Conservation (phyloP, 1,140 invertebrate species). For the Plectus sambesii region DNA sequence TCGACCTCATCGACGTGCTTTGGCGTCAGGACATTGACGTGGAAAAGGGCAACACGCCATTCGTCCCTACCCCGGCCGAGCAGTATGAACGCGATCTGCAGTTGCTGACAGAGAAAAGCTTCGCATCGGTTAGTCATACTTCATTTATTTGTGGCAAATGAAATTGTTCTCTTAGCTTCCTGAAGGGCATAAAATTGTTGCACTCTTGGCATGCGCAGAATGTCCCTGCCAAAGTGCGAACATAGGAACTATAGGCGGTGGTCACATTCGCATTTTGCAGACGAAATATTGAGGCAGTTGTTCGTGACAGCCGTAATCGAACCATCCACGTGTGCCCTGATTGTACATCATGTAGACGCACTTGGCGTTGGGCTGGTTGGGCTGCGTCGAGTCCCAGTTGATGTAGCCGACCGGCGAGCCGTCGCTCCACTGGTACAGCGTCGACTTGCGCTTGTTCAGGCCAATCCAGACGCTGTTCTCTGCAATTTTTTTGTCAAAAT, state of each 20-base stretch:
- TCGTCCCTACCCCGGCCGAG: constrained; percentile 8
- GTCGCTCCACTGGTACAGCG: constrained; percentile 34
- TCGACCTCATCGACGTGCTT: constrained; percentile 39
- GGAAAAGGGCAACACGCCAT: constrained; percentile 28
- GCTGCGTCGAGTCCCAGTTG: constrained; percentile 40
- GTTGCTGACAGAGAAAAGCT: constrained; percentile 36
- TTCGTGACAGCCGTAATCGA: constrained; percentile 33
- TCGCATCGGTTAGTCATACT: constrained; percentile 24
- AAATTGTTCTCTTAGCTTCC: too few species aligned
- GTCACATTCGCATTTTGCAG: constrained; percentile 26
- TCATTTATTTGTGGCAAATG: constrained; percentile 17
- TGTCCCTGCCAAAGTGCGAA: too few species aligned
- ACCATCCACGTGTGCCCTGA: constrained; percentile 37
- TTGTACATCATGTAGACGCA: constrained; percentile 43
- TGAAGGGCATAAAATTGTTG: too few species aligned
- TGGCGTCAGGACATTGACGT: constrained; percentile 40
- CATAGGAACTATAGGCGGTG: too few species aligned
- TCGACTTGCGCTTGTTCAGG: constrained; percentile 33
- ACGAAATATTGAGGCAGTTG: constrained; percentile 41
- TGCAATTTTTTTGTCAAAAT: too few species aligned
- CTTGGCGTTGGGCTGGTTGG: constrained; percentile 37
- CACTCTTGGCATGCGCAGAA: too few species aligned
- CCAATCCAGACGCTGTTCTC: constrained; percentile 43
- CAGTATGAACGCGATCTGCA: constrained; percentile 42
- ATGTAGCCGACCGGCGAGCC: constrained; percentile 25